Evolutionary conservation across 1,140 invertebrate genomes (phyloP).

Genomic region (Palaemon carinicauda): DNA sequence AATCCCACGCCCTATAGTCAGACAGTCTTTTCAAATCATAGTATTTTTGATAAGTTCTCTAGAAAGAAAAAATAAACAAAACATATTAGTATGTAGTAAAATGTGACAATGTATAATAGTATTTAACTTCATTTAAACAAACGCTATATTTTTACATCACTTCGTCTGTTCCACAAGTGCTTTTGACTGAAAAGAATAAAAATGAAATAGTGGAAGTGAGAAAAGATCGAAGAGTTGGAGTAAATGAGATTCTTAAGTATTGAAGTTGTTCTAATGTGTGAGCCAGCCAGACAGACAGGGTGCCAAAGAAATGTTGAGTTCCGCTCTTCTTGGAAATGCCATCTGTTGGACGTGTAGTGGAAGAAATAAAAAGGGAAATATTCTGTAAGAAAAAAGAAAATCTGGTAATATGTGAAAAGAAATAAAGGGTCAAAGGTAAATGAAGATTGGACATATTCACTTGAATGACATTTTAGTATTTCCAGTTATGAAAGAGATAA

Average conservation of each 20-base stretch:
- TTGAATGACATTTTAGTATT: background rate
- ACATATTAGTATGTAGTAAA: constrained; percentile 24
- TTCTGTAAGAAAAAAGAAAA: background rate
- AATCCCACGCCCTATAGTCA: constrained; percentile 15
- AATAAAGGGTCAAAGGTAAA: no score
- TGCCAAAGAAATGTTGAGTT: no score
- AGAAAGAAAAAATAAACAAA: background rate
- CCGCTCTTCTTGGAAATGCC: no score
- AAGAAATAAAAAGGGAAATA: background rate
- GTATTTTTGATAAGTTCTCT: constrained; percentile 40
- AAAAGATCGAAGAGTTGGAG: background rate
- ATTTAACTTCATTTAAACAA: constrained; percentile 15
- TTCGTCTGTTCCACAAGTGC: constrained; percentile 27
- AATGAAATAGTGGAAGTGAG: background rate
- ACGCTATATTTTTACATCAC: constrained; percentile 36
- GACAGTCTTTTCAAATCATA: constrained; percentile 34
- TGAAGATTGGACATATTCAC: background rate
- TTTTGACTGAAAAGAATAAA: background rate
- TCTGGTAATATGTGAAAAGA: background rate
- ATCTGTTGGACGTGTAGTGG: background rate
- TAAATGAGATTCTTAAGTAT: background rate
- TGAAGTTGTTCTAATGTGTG: no score
- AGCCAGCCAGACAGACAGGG: no score
- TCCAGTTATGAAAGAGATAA: no score
- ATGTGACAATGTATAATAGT: constrained; percentile 35